Conservation (phyloP, 1,140 invertebrate species). For the Drosophila rhopaloa region DNA sequence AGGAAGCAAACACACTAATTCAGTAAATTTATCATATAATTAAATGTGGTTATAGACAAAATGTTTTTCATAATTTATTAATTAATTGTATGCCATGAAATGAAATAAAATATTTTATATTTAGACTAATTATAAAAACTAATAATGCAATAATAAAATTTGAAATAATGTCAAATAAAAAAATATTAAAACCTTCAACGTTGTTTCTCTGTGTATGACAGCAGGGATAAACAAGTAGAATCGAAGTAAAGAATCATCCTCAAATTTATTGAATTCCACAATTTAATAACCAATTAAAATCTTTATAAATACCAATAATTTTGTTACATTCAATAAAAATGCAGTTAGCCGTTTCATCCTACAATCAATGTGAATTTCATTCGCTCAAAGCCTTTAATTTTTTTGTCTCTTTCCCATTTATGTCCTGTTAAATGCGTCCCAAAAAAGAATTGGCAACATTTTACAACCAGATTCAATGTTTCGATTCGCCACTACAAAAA, state of each 20-base stretch:
- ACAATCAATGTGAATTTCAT: constrained; percentile 29
- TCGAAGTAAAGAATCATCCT: not conserved
- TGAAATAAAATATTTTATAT: no score
- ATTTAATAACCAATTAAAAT: constrained; percentile 27
- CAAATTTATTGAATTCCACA: constrained; percentile 15
- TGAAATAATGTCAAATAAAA: no score
- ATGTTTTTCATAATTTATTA: no score
- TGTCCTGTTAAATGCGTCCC: constrained; percentile 49
- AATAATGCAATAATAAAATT: no score
- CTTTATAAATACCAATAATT: constrained; percentile 27
- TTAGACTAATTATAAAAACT: no score
- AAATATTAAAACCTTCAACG: no score
- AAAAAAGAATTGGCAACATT: constrained; percentile 30
- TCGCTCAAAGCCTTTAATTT: constrained; percentile 18
- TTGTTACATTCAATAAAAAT: constrained; percentile 17
- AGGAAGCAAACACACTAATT: no score
- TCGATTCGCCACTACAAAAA: constrained; percentile 7
- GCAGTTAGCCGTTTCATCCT: constrained; percentile 6
- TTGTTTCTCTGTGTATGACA: not conserved
- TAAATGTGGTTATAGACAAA: no score
- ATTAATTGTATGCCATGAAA: no score
- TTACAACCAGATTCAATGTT: constrained; percentile 34
- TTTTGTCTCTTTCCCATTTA: constrained; percentile 32
- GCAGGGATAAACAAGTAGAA: not conserved
- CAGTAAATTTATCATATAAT: no score